Evolutionary conservation across 2,888 invertebrate genomes (phyloP).

Genomic region (Orchesellides sinensis): DNA sequence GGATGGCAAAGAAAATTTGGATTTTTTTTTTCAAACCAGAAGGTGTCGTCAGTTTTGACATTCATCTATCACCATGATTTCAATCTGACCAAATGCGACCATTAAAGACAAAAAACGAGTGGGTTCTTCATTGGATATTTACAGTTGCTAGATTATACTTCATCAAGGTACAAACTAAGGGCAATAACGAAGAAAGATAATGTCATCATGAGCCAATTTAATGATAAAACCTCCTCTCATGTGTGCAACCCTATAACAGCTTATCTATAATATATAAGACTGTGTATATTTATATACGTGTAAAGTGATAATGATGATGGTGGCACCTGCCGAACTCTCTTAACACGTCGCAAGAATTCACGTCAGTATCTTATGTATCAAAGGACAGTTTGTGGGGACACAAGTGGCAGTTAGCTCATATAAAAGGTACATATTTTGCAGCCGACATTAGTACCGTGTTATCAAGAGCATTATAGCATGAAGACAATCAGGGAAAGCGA

Average conservation of each 20-base stretch:
- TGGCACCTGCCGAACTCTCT: slow-evolving; percentile 51
- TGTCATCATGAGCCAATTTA: slow-evolving; percentile 34
- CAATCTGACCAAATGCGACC: slow-evolving; percentile 52
- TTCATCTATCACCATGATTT: slow-evolving; percentile 57
- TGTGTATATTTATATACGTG: no score
- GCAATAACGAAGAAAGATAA: slow-evolving; percentile 60
- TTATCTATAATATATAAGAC: no score
- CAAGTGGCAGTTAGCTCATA: slow-evolving; percentile 31
- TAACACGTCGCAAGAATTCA: background rate
- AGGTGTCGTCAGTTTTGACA: slow-evolving; percentile 40
- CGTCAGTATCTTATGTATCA: slow-evolving; percentile 40
- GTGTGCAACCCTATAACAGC: no score
- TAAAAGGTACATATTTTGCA: no score
- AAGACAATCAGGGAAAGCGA: background rate
- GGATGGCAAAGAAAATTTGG: background rate
- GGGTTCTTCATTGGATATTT: slow-evolving; percentile 64
- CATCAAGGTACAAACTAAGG: background rate
- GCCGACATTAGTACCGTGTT: no score
- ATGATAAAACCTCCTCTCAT: slow-evolving; percentile 25
- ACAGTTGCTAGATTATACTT: slow-evolving; percentile 40
- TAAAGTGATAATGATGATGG: slow-evolving; percentile 12
- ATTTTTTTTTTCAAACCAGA: background rate
- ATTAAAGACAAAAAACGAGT: slow-evolving; percentile 54
- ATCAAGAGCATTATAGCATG: no score
- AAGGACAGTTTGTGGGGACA: slow-evolving; percentile 41